A percentile compares a stretch with the other conserved stretches of the same genome.
These are phyloP conservation scores for Yponomeuta malinellus DNA, from an alignment of 2,888 invertebrate species.

Conservation along the genomic window DNA sequence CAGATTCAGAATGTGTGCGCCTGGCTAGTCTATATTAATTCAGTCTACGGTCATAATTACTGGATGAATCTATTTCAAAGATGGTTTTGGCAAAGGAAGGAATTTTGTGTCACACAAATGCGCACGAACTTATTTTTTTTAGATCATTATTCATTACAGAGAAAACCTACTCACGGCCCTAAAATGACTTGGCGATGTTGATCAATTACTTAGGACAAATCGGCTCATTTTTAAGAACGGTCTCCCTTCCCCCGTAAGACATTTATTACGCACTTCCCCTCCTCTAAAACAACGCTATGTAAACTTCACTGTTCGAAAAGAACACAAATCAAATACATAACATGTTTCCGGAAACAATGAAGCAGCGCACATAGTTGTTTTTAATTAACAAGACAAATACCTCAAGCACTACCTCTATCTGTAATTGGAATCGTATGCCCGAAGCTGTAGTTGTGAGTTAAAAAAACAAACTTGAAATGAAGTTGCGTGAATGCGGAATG, in stretches of 20 bases:
- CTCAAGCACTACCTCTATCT: not conserved
- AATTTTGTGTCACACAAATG: too few relatives aligned
- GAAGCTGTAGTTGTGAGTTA: not conserved
- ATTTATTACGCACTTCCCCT: not conserved
- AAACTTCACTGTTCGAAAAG: too few relatives aligned
- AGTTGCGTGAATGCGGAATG: slow-evolving; percentile 1
- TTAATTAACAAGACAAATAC: not conserved
- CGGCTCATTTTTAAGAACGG: not conserved
- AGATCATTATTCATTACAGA: too few relatives aligned
- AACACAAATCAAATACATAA: too few relatives aligned
- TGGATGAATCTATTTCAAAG: too few relatives aligned
- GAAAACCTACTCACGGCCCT: too few relatives aligned
- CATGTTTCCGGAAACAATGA: not conserved
- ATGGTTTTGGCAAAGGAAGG: too few relatives aligned
- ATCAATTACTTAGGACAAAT: not conserved
- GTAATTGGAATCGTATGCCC: not conserved
- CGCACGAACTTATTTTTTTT: too few relatives aligned
- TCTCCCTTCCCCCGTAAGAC: not conserved
- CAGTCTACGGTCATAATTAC: too few relatives aligned
- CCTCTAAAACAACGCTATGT: too few relatives aligned
- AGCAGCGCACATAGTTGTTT: not conserved
- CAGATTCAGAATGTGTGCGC: too few relatives aligned
- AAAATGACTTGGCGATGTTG: not conserved
- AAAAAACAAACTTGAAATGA: not conserved
- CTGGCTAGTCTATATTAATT: too few relatives aligned